Evolutionary conservation across 1,140 invertebrate genomes (phyloP).

Genomic region (Pogonomyrmex californicus): DNA sequence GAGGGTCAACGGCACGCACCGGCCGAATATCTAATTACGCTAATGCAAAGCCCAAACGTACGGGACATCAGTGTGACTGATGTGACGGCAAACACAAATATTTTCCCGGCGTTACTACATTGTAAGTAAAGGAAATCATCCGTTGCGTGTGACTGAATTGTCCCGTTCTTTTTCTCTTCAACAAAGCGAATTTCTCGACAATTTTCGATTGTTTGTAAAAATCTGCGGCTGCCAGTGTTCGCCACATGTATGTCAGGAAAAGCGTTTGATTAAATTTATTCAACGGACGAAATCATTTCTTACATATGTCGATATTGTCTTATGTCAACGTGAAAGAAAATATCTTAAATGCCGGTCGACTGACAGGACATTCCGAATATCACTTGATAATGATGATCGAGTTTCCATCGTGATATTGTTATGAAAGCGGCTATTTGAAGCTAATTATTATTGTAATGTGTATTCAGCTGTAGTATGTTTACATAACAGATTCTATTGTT

Average conservation of each 20-base stretch:
- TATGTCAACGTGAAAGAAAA: background rate
- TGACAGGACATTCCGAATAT: background rate
- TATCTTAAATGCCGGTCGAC: background rate
- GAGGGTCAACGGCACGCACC: slow-evolving; percentile 29
- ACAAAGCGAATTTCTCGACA: background rate
- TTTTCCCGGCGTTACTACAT: background rate
- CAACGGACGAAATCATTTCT: background rate
- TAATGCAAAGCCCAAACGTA: slow-evolving; percentile 6
- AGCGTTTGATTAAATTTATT: background rate
- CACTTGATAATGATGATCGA: background rate
- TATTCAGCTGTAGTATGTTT: background rate
- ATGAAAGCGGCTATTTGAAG: background rate
- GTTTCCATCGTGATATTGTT: background rate
- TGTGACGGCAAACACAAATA: background rate
- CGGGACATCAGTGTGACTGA: slow-evolving; percentile 25
- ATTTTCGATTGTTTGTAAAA: background rate
- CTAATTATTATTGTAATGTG: background rate
- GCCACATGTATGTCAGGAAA: background rate
- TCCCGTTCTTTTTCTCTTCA: background rate
- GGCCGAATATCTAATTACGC: slow-evolving; percentile 54
- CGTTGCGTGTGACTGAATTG: background rate
- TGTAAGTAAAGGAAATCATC: background rate
- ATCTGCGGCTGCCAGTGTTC: background rate
- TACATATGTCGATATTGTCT: background rate
- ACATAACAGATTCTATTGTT: no score